phyloP scores from a whole-genome alignment of 23 tunicate species.

The Halocynthia aurantium region DNA sequence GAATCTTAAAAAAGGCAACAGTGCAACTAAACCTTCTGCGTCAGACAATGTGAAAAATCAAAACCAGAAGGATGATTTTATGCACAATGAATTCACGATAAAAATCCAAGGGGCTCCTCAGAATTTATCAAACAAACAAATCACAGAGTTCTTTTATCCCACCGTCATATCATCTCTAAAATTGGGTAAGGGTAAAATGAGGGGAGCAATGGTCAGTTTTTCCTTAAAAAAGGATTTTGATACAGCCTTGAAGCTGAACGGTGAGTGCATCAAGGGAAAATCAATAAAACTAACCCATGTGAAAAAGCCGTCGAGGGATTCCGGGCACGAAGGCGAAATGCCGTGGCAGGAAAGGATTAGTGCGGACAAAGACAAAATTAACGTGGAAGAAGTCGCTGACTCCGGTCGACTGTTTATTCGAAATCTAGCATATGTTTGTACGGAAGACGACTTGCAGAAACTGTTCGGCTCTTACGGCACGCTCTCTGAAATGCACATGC shows the following conservation, averaged over 20 bases:
- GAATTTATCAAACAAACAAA: conserved; percentile 38
- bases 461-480: conserved; percentile 56
- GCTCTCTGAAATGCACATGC: conserved; percentile 49
- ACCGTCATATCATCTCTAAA: conserved; percentile 4
- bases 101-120: conserved; percentile 35
- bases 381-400: conserved; percentile 67
- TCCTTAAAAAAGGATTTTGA: conserved; percentile 19
- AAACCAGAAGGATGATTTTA: background rate
- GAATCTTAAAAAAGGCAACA: conserved; percentile 25
- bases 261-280: conserved; percentile 50
- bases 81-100: background rate
- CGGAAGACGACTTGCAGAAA: conserved; percentile 66
- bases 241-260: conserved; percentile 37
- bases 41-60: conserved; percentile 7
- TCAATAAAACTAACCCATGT: background rate
- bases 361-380: conserved; percentile 34
- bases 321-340: background rate
- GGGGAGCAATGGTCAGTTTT: conserved; percentile 35
- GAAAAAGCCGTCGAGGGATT: background rate
- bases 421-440: conserved; percentile 67
- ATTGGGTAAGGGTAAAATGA: conserved; percentile 10
- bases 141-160: conserved; percentile 64
- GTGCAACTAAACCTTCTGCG: conserved; percentile 6
- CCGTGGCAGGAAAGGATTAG: conserved; percentile 41
- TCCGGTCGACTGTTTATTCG: conserved; percentile 83